Evolutionary conservation across 2,113 vertebrate genomes (phyloP).

Genomic region (Nothocercus nigrocapillus): DNA sequence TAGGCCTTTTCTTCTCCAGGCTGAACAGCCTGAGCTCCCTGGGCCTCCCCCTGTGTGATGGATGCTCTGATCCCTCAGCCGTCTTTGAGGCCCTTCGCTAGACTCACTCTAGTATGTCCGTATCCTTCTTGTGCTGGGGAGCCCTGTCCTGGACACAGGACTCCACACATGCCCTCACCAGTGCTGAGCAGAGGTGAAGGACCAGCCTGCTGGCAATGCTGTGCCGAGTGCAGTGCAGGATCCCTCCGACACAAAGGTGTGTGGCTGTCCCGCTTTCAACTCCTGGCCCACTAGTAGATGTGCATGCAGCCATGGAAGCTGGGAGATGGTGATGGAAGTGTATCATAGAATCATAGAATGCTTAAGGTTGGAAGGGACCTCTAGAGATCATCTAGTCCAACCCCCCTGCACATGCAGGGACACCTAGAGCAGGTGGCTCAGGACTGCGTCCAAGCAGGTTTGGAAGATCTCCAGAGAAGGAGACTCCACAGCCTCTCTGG

Average conservation of each 20-base stretch:
- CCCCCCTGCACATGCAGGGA: no score
- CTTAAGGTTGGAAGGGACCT: no score
- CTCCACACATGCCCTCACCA: not conserved
- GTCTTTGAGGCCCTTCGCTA: not conserved
- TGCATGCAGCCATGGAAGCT: not conserved
- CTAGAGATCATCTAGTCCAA: no score
- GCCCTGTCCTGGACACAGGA: no score
- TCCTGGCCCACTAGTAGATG: not conserved
- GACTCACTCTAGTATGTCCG: not conserved
- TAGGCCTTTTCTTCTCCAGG: not conserved
- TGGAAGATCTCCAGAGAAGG: no score
- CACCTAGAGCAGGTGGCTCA: no score
- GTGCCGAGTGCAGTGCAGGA: not conserved
- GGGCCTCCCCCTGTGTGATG: not conserved
- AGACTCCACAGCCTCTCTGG: no score
- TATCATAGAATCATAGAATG: not conserved
- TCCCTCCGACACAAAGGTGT: not conserved
- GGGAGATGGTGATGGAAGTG: not conserved
- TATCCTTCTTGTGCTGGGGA: no score
- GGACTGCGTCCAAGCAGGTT: no score
- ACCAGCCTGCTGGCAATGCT: not conserved
- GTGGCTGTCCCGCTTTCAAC: not conserved
- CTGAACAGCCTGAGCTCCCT: not conserved
- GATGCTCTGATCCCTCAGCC: not conserved
- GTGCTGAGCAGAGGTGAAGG: not conserved